Evolutionary conservation across 2,888 invertebrate genomes (phyloP), one percentile per base, ranked within the genome.

Genomic region (Pristionchus entomophagus): DNA sequence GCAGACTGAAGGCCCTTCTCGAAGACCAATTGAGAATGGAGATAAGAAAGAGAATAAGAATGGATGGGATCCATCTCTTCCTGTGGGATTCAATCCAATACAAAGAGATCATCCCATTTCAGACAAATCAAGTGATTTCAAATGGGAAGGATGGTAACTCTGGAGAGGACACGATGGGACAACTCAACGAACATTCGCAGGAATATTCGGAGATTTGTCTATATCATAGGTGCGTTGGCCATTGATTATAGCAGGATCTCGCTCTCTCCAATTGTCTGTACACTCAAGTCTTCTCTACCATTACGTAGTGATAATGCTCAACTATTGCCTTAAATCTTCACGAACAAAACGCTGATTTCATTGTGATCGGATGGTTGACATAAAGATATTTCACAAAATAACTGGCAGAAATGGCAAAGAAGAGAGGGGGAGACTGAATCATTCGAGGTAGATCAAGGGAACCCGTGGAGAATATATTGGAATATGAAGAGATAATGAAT

Each of bases 141-240:
- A 29, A 62, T 38, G 62, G 62, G 17, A 59, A 62, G 35, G 83
- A 83, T 5, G 12, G 12, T 8, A 38, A 12, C 14, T 90, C 89
- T 83, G 89, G 89, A 10, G 91, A 91, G 56, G 91, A 91, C 83
- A 91, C 91, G n/a, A 91, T 91, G 91, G 90, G 90, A 69, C 91
- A 91, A 81, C 77, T 91, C 49, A 91, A 84, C 62, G 89, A 56
- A 91, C 91, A 35, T 91, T 91, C 62, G 91, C 91, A n/a, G 89
- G 89, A 38, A 89, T 91, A 69, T 91, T 91, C 81, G 90, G 91
- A 17, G 91, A 91, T 51, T 22, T 84, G 8, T 73, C 73, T 0
- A 45, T 59, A 32, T 62, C 59, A 19, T 81, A 81, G 81, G 29
- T n/a, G 14, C 6, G 29, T 29, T 78, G 2, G 26, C 19, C 26